Conservation (phyloP, 2,888 invertebrate genomes). For the Cataglyphis cursor region DNA sequence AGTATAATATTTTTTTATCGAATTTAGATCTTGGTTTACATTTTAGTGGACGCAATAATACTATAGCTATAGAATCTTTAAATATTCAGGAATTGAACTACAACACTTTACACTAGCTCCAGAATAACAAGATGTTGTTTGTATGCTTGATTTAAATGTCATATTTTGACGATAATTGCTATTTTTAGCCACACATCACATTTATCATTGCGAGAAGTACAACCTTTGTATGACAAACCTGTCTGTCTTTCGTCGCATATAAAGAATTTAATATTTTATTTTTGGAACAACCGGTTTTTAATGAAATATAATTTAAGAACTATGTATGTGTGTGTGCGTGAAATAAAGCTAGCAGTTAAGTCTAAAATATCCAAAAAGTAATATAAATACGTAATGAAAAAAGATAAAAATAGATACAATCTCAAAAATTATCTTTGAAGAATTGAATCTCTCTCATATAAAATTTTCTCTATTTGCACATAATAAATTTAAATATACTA, state of each 20-base stretch:
- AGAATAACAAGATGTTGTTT: constrained; percentile 14
- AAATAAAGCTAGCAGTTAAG: neutral
- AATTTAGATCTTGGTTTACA: neutral
- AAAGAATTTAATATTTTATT: neutral
- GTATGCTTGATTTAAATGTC: constrained; percentile 14
- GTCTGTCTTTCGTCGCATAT: neutral
- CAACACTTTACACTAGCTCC: neutral
- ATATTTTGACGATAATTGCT: constrained; percentile 24
- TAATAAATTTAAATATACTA: neutral
- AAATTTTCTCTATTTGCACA: constrained; percentile 4
- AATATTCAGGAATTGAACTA: constrained; percentile 18
- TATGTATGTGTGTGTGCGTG: neutral
- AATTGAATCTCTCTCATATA: neutral
- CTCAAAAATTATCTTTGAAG: neutral
- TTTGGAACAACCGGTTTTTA: neutral
- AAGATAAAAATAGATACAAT: neutral
- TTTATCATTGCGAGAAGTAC: constrained; percentile 2
- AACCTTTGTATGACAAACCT: neutral
- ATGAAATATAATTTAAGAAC: neutral
- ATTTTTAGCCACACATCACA: constrained; percentile 11
- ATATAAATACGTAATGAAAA: neutral
- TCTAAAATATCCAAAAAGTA: neutral
- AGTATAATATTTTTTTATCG: neutral
- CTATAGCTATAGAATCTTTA: neutral
- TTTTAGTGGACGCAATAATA: neutral